These are phyloP conservation scores for Melanogrammus aeglefinus DNA, from an alignment of 2,797 vertebrate genomes.

Conservation along the genomic window DNA sequence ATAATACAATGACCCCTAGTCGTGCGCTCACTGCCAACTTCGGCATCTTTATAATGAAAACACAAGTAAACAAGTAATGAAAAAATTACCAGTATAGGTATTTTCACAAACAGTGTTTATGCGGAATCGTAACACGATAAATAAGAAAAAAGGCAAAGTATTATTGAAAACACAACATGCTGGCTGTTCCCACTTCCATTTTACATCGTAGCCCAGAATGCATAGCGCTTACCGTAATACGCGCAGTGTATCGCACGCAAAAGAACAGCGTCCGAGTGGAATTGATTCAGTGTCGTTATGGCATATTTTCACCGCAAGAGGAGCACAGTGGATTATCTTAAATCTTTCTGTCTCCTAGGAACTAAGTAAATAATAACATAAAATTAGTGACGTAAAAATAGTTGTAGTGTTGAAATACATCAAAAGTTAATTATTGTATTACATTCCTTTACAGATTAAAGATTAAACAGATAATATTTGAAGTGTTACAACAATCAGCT, in stretches of 20 bases:
- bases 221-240: conserved; percentile 50
- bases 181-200: conserved; percentile 40
- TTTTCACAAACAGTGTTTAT: neutral
- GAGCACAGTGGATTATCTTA: neutral
- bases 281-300: neutral
- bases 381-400: neutral
- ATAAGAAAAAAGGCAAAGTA: neutral
- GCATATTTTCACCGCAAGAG: neutral
- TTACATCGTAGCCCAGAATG: conserved; percentile 60
- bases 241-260: neutral
- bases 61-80: neutral
- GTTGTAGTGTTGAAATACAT: neutral
- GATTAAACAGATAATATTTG: neutral
- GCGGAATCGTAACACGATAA: neutral
- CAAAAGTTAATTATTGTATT: neutral
- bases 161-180: conserved; percentile 37
- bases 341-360: neutral
- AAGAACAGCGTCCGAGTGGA: neutral
- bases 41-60: neutral
- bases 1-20: conserved; percentile 2
- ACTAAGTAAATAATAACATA: neutral
- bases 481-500: neutral
- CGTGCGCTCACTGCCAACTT: neutral
- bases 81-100: neutral
- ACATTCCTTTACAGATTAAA: neutral